These are phyloP conservation scores for Mus musculus DNA, from an alignment of 2,113 vertebrate species.

Conservation along the genomic window GRCm39 chr6:26490001-26490500, in stretches of 20 bases:
- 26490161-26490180: slow-evolving; percentile 68
- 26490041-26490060: background rate
- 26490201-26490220: slow-evolving; percentile 45
- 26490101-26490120: background rate
- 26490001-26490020: background rate
- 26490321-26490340: slow-evolving; percentile 73
- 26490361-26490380: slow-evolving; percentile 71
- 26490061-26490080: background rate
- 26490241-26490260: slow-evolving; percentile 58
- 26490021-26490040: background rate
- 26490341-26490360: slow-evolving; percentile 72
- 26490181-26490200: slow-evolving; percentile 60
- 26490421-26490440: slow-evolving; percentile 74
- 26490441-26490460: slow-evolving; percentile 75
- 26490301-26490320: slow-evolving; percentile 58
- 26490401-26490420: slow-evolving; percentile 76
- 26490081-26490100: background rate
- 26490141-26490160: slow-evolving; percentile 47
- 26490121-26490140: slow-evolving; percentile 36
- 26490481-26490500: slow-evolving; percentile 71
- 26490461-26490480: slow-evolving; percentile 80
- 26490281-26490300: slow-evolving; percentile 67
- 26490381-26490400: slow-evolving; percentile 77
- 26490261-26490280: slow-evolving; percentile 62
- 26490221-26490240: slow-evolving; percentile 64